Base-by-base conservation (phyloP, 2,888 invertebrate genomes). In the Encarsia formosa region DNA sequence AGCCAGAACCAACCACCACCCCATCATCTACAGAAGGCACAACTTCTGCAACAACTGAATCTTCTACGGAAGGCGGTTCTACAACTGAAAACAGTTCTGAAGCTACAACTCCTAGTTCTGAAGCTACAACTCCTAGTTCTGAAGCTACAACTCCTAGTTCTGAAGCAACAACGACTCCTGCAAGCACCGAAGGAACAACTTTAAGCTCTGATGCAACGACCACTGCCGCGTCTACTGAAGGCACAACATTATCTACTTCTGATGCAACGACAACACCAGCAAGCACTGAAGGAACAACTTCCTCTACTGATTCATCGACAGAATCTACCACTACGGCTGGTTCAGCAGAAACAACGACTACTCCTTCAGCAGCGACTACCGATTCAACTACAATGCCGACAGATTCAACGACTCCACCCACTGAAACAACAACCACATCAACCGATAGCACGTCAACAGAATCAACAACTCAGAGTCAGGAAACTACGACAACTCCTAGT, bases 251-350 rank as follows among this genome's bases (percentile, higher is more conserved):
- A 9, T n/a, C n/a, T 13, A 9, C n/a, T 9, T 34, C 34, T n/a
- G 34, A 34, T n/a, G 34, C 8, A 34, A 9, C 34, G 5, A 34
- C 38, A 6, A 6, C 11, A 41, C 31, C 19, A 20, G 26, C 5
- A 23, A 13, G 13, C 29, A 18, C 39, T 6, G 23, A 29, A 19
- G 38, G 19, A 11, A 46, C 46, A 8, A 48, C 51, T 8, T 3
- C 23, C 2, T 48, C 37, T 32, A 32, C 57, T 18, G 59, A 52
- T 24, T 41, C 56, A 1, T 51, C 60, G 2, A 50, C 54, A 13
- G 23, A 52, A 3, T 56, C 44, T 18, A 29, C 54, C 13, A 58
- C 59, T 40, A 39, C 34, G 4, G 57, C 62, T 1, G 58, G 56
- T 4, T 9, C 45, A 5, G 47, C 53, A 2, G 49, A 49, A 23